These are phyloP conservation scores for Leucophenga maculata DNA, from an alignment of 2,888 invertebrate genomes.

Conservation along the genomic window DNA sequence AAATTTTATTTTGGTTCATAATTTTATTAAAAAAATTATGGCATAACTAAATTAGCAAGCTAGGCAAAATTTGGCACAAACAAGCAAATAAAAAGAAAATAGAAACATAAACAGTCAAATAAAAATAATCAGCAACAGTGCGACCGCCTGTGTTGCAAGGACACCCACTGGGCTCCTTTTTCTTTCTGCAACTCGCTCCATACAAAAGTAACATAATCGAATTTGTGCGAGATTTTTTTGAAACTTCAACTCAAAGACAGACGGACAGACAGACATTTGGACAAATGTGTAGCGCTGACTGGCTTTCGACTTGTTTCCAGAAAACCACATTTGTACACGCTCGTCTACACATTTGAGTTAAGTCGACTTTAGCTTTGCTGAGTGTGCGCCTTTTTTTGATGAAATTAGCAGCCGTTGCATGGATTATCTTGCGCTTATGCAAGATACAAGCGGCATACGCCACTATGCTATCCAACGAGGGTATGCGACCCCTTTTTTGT, in stretches of 20 bases:
- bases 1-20: no score
- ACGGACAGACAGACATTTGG: background rate
- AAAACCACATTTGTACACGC: conserved; percentile 61
- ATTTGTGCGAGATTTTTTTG: conserved; percentile 56
- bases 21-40: background rate
- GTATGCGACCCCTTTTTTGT: conserved; percentile 41
- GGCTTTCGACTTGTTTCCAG: background rate
- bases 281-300: background rate
- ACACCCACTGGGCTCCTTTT: background rate
- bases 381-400: conserved; percentile 38
- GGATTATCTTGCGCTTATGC: conserved; percentile 53
- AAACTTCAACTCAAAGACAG: background rate
- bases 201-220: conserved; percentile 50
- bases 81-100: background rate
- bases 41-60: conserved; percentile 18
- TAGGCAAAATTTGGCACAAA: conserved; percentile 11
- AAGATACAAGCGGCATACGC: conserved; percentile 2
- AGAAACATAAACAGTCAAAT: background rate
- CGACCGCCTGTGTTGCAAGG: background rate
- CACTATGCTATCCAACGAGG: background rate
- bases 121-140: background rate
- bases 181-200: conserved; percentile 2
- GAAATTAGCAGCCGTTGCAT: conserved; percentile 65
- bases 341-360: conserved; percentile 48
- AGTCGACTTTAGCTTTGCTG: conserved; percentile 10